These are phyloP conservation scores for Oryzaephilus surinamensis DNA, from an alignment of 1,140 invertebrate species.

Conservation along the genomic window DNA sequence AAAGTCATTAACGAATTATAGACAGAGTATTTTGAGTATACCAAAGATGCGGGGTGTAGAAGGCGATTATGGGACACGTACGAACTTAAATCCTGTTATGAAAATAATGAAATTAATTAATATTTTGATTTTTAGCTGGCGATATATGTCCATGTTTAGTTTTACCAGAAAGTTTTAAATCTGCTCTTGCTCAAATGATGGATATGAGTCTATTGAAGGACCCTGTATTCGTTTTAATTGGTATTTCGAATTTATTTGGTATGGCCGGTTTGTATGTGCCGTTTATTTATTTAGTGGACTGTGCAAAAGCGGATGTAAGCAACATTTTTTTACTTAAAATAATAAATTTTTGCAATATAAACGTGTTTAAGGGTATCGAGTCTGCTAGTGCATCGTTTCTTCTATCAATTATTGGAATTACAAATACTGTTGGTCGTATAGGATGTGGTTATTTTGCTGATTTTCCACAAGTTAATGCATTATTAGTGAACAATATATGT, in stretches of 20 bases:
- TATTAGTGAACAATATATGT: slow-evolving; percentile 91
- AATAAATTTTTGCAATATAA: neutral
- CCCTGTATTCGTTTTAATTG: slow-evolving; percentile 86
- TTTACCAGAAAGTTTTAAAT: slow-evolving; percentile 69
- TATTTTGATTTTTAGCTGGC: slow-evolving; percentile 39
- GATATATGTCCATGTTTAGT: slow-evolving; percentile 68
- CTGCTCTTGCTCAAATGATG: slow-evolving; percentile 82
- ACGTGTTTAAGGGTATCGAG: slow-evolving; percentile 52
- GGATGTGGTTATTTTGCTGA: slow-evolving; percentile 77
- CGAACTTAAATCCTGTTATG: slow-evolving; percentile 43
- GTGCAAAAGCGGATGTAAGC: slow-evolving; percentile 57
- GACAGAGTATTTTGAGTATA: slow-evolving; percentile 49
- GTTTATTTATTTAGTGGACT: slow-evolving; percentile 86
- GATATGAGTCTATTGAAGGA: slow-evolving; percentile 83
- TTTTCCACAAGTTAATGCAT: slow-evolving; percentile 77
- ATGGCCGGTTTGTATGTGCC: slow-evolving; percentile 92
- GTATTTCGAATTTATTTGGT: slow-evolving; percentile 88
- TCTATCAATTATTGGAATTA: slow-evolving; percentile 90
- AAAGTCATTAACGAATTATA: slow-evolving; percentile 78
- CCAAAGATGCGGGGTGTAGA: slow-evolving; percentile 39
- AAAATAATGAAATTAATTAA: slow-evolving; percentile 4
- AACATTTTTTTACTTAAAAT: too few species aligned
- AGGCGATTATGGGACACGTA: too few species aligned
- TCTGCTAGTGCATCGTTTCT: slow-evolving; percentile 70
- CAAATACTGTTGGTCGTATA: slow-evolving; percentile 84